Base-by-base conservation (phyloP, 2,888 invertebrate genomes). In the Empis stercorea region DNA sequence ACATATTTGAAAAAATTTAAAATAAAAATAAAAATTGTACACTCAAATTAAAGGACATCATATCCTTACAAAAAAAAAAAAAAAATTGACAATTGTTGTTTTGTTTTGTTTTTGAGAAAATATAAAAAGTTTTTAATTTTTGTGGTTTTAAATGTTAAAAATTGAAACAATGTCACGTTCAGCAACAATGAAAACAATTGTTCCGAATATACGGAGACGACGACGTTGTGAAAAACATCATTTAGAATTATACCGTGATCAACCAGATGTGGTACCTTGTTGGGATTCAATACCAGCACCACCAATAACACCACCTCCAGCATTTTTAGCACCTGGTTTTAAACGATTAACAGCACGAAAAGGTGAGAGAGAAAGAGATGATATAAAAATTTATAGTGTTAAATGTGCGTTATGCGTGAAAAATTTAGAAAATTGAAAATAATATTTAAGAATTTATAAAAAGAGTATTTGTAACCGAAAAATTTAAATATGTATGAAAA, bases 261-360 rank as follows among this genome's bases (percentile, higher is more conserved):
- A 40, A 13, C 73, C 75, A 43, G 75, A 76, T 57, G 73, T 74
- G 44, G 74, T 76, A 46, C 74, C 76, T 32, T 68, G 66, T 53
- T 77, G 76, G 75, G 76, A 76, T 55, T 64, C 70, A 7, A 55
- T 67, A 45, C 70, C 70, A 44, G 77, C 74, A 52, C 73, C 76
- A 27, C 80, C 80, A 27, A 80, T 80, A 54, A 80, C 80, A 30
- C 80, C 80, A 23, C 81, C 81, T 14, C 79, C 80, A 10, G 79
- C 79, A 48, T 81, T 81, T 59, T 67, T 78, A 45, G 76, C 78
- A 4, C 75, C 76, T 20, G 78, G 77, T 38, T 78, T 78, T 58
- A 75, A 73, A 55, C 59, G 66, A 16, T 56, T 61, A 30, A 57
- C 61, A 48, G 60, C 65, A 30, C 60, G 59, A 39, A 61, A 58